Percentiles rank a stretch among this genome's conserved stretches.
Conservation (phyloP, 2,888 invertebrate genomes). For the Geophilus truncorum region DNA sequence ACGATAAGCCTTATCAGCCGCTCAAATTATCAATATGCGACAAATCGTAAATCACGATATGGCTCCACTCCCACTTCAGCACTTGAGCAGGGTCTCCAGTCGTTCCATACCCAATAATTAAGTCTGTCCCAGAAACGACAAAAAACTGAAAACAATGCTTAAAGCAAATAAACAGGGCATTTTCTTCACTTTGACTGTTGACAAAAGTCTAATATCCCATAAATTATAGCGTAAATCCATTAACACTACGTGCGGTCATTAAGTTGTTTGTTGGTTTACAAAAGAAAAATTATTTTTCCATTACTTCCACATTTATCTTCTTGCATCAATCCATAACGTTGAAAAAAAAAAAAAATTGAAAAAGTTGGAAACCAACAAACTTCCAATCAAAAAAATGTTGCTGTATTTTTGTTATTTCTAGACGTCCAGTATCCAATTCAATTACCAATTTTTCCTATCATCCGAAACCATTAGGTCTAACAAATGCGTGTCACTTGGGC, state of each 20-base stretch:
- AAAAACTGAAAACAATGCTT: background rate
- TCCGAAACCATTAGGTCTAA: background rate
- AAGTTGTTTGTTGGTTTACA: background rate
- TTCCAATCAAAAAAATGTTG: background rate
- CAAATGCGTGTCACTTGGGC: background rate
- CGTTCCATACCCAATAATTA: background rate
- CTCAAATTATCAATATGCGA: background rate
- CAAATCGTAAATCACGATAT: conserved; percentile 16
- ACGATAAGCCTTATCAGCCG: conserved; percentile 11
- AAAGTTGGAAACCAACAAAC: background rate
- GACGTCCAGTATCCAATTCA: background rate
- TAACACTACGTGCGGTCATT: background rate
- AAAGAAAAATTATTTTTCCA: conserved; percentile 2
- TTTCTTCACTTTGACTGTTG: background rate
- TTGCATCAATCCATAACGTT: background rate
- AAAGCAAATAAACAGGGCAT: background rate
- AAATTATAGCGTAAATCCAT: background rate
- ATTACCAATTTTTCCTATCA: background rate
- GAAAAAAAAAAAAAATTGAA: background rate
- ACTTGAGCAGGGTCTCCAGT: background rate
- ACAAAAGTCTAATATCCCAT: conserved; percentile 6
- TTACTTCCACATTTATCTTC: background rate
- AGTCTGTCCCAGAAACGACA: background rate
- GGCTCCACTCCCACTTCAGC: background rate
- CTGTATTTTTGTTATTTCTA: background rate